phyloP scores from a whole-genome alignment of 2,113 vertebrate genomes.

The Corythaixoides concolor region DNA sequence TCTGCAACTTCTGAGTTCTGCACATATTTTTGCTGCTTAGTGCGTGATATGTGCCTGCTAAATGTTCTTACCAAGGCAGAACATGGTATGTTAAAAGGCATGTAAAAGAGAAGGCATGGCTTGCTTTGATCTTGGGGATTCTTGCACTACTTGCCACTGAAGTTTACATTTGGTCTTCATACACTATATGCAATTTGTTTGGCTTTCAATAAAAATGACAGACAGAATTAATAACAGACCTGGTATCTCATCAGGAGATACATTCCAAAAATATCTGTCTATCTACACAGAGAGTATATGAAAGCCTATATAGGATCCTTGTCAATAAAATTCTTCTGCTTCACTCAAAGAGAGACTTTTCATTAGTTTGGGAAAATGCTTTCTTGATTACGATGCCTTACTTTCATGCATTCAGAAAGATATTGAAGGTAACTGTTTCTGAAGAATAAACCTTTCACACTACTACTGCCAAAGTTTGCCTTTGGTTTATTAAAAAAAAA shows the following conservation, averaged over 20 bases:
- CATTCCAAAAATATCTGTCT: slow-evolving; percentile 59
- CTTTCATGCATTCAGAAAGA: neutral
- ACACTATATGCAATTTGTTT: neutral
- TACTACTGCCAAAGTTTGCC: neutral
- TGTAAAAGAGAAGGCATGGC: neutral
- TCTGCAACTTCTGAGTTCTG: neutral
- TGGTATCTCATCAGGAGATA: slow-evolving; percentile 29
- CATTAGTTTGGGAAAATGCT: neutral
- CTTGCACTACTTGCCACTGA: neutral
- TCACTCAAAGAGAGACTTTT: neutral
- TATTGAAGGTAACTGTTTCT: neutral
- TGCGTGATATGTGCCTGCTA: neutral
- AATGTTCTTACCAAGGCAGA: neutral
- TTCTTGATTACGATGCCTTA: neutral
- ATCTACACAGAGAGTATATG: neutral
- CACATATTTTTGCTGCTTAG: neutral
- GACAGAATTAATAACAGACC: slow-evolving; percentile 31
- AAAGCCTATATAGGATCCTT: neutral
- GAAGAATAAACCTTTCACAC: neutral
- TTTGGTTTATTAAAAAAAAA: neutral
- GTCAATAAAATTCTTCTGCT: slow-evolving; percentile 14
- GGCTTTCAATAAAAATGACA: slow-evolving; percentile 46
- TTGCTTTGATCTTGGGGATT: slow-evolving; percentile 12
- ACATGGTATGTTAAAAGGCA: neutral
- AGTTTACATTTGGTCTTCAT: slow-evolving; percentile 3